Conservation (phyloP, 1,140 invertebrate genomes). For the Bathynomus jamesi region DNA sequence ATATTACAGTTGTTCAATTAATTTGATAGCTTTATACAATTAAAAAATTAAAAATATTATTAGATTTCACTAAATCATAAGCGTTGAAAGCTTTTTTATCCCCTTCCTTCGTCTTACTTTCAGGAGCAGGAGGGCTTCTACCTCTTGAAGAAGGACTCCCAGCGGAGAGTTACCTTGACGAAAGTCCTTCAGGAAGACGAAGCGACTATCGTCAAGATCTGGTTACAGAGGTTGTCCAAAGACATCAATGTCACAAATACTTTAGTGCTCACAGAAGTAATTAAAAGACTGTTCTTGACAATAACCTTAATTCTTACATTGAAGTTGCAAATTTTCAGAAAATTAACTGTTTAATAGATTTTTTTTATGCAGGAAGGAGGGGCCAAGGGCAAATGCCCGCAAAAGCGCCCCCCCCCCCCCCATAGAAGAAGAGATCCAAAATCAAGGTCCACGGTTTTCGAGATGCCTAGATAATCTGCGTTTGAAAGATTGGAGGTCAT, state of each 20-base stretch:
- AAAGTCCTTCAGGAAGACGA: constrained; percentile 82
- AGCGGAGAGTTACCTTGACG: constrained; percentile 80
- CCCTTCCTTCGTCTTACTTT: neutral
- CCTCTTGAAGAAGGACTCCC: constrained; percentile 92
- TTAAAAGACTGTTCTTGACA: neutral
- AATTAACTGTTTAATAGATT: too few relatives aligned
- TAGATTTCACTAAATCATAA: neutral
- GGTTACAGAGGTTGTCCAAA: constrained; percentile 44
- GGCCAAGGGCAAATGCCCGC: too few relatives aligned
- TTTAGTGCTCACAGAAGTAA: constrained; percentile 21
- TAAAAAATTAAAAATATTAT: neutral
- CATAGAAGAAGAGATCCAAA: too few relatives aligned
- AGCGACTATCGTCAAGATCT: constrained; percentile 72
- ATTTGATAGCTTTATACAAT: neutral
- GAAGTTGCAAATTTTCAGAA: too few relatives aligned
- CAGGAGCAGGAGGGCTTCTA: constrained; percentile 84
- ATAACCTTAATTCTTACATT: too few relatives aligned
- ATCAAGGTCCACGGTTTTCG: too few relatives aligned
- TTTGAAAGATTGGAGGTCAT: too few relatives aligned
- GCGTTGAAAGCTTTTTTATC: neutral
- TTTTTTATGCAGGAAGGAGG: too few relatives aligned
- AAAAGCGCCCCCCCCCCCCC: too few relatives aligned
- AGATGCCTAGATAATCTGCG: too few relatives aligned
- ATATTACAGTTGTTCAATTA: neutral
- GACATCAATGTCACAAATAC: constrained; percentile 19